These are phyloP conservation scores for Papilio polytes DNA, from an alignment of 1,140 invertebrate species.

Conservation along the genomic window DNA sequence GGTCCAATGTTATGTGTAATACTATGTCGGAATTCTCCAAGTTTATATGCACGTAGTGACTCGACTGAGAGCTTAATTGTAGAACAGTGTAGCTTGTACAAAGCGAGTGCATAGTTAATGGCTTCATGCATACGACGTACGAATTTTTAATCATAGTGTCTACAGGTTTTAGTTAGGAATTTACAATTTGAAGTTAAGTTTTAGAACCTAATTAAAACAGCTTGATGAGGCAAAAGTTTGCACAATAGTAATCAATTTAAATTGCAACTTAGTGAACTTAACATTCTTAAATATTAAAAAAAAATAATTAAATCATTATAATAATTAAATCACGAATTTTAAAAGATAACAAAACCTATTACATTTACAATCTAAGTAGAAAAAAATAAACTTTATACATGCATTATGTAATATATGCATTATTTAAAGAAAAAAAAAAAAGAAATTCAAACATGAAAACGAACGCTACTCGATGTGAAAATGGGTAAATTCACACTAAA, in stretches of 20 bases:
- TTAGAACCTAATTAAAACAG: not conserved
- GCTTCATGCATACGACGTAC: not conserved
- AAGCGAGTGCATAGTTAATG: slow-evolving; percentile 7
- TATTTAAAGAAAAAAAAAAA: too few species aligned
- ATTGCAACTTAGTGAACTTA: too few species aligned
- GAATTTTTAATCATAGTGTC: not conserved
- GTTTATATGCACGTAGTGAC: not conserved
- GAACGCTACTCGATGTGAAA: too few species aligned
- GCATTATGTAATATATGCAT: too few species aligned
- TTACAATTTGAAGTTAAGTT: not conserved
- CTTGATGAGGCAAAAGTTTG: not conserved
- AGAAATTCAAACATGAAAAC: too few species aligned
- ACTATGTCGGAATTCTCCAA: not conserved
- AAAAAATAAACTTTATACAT: too few species aligned
- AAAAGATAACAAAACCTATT: too few species aligned
- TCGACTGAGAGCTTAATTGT: not conserved
- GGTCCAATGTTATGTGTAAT: not conserved
- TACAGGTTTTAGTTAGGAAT: not conserved
- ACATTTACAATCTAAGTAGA: too few species aligned
- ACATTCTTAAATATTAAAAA: too few species aligned
- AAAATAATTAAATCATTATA: too few species aligned
- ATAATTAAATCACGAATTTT: too few species aligned
- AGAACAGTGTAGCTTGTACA: not conserved
- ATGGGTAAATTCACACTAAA: not conserved
- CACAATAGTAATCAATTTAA: not conserved